Percentiles rank a stretch among this genome's conserved stretches.
Conservation (phyloP, 1,140 invertebrate genomes). For the Megalopta genalis region DNA sequence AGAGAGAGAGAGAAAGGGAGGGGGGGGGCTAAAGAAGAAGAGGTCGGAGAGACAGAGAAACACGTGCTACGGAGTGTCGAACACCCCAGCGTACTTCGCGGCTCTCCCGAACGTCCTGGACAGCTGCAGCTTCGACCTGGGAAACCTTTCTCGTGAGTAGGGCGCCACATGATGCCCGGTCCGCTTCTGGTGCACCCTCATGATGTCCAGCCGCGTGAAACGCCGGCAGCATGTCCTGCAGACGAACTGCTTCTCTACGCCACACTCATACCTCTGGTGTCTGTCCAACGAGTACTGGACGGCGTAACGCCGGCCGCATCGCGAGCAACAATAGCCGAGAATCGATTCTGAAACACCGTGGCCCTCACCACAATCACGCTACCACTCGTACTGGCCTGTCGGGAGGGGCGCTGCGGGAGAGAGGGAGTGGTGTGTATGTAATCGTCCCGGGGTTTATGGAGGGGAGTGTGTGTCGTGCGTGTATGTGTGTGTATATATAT, state of each 20-base stretch:
- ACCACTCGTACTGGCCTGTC: not conserved
- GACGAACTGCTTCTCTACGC: conserved; percentile 72
- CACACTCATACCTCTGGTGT: conserved; percentile 76
- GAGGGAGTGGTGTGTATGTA: no score
- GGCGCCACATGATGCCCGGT: conserved; percentile 65
- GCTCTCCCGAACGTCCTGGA: conserved; percentile 3
- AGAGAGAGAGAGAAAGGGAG: not conserved
- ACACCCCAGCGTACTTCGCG: not conserved
- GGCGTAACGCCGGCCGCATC: conserved; percentile 77
- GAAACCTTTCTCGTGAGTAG: conserved; percentile 49
- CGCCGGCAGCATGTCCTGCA: conserved; percentile 71
- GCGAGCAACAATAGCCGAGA: conserved; percentile 72
- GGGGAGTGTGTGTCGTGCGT: no score
- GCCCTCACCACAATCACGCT: conserved; percentile 60
- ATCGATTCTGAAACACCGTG: conserved; percentile 70
- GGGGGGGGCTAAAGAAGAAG: no score
- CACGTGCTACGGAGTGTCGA: not conserved
- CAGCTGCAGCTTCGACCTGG: conserved; percentile 5
- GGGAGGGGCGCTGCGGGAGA: no score
- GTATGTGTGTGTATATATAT: no score
- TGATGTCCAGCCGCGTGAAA: conserved; percentile 71
- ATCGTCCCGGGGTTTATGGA: no score
- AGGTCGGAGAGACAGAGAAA: not conserved
- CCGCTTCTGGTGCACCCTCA: conserved; percentile 68
- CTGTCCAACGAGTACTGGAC: conserved; percentile 76